Evolutionary conservation across 2,113 vertebrate genomes (phyloP).

Genomic region (Bostrychus sinensis): DNA sequence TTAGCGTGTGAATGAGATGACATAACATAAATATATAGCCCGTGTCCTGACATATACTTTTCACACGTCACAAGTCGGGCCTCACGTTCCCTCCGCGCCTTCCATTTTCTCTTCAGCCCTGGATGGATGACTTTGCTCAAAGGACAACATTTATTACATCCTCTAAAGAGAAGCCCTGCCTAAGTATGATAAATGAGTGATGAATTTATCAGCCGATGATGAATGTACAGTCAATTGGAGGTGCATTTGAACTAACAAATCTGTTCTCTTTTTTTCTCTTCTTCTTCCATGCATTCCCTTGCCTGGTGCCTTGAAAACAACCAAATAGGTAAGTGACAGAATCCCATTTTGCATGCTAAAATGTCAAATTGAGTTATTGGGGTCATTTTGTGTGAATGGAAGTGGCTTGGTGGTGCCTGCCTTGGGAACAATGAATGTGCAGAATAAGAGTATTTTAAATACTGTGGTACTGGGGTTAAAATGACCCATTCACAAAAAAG

Average conservation of each 20-base stretch:
- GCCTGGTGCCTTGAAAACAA: constrained; percentile 43
- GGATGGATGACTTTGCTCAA: constrained; percentile 59
- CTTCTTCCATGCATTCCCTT: constrained; percentile 16
- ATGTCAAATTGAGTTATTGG: constrained; percentile 59
- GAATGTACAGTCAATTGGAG: constrained; percentile 39
- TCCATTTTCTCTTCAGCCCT: constrained; percentile 18
- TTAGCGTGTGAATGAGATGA: not conserved
- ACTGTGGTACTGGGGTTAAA: too few species aligned
- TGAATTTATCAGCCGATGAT: constrained; percentile 61
- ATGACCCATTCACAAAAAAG: too few species aligned
- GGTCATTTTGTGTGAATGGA: constrained; percentile 51
- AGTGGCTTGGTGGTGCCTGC: not conserved
- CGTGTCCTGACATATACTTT: not conserved
- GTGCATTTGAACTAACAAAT: constrained; percentile 52
- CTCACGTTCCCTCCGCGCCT: constrained; percentile 19
- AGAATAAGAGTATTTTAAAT: too few species aligned
- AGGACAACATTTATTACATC: constrained; percentile 62
- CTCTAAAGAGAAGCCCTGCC: constrained; percentile 44
- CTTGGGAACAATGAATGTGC: constrained; percentile 21
- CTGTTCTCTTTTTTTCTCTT: constrained; percentile 8
- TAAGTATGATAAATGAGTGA: constrained; percentile 72
- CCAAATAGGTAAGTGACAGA: constrained; percentile 73
- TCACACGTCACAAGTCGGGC: not conserved
- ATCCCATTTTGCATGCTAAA: constrained; percentile 37
- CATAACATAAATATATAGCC: not conserved